phyloP scores from a whole-genome alignment of 2,797 vertebrate genomes.

The Myiotriccus ornatus region DNA sequence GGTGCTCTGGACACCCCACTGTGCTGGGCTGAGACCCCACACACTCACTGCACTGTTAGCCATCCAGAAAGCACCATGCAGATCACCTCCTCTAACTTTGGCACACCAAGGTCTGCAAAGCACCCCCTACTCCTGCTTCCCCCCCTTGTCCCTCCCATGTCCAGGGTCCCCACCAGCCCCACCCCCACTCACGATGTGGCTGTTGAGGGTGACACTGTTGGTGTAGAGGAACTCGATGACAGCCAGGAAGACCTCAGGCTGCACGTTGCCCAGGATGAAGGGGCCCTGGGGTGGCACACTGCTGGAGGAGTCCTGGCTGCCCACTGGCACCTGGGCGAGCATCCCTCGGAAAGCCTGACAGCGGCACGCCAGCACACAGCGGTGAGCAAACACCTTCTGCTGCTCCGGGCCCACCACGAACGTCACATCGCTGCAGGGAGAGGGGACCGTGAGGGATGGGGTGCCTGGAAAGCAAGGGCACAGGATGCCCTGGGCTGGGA shows the following conservation, averaged over 20 bases:
- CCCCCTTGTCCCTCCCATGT: neutral
- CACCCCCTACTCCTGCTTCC: too few species aligned
- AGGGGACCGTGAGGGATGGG: fast-evolving
- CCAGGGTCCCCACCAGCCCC: neutral
- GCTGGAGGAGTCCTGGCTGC: neutral
- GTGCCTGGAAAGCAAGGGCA: neutral
- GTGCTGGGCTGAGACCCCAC: neutral
- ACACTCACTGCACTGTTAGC: neutral
- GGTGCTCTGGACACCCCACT: neutral
- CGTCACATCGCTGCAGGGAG: slow-evolving; percentile 68
- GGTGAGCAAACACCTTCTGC: slow-evolving; percentile 76
- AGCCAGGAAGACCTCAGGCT: slow-evolving; percentile 75
- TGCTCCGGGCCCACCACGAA: slow-evolving; percentile 78
- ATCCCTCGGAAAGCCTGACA: slow-evolving; percentile 75
- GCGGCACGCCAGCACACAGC: slow-evolving; percentile 76
- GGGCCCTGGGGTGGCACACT: neutral
- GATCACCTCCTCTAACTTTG: neutral
- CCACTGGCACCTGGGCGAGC: slow-evolving; percentile 29
- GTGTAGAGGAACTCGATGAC: slow-evolving; percentile 82
- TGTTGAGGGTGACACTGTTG: slow-evolving; percentile 75
- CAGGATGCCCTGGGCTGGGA: neutral
- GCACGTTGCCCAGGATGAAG: slow-evolving; percentile 71
- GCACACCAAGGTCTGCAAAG: neutral
- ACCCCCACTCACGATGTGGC: slow-evolving; percentile 69
- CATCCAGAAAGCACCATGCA: neutral